Evolutionary conservation across 1,140 invertebrate species (phyloP).

Genomic region (Gonatopus flavifemur): DNA sequence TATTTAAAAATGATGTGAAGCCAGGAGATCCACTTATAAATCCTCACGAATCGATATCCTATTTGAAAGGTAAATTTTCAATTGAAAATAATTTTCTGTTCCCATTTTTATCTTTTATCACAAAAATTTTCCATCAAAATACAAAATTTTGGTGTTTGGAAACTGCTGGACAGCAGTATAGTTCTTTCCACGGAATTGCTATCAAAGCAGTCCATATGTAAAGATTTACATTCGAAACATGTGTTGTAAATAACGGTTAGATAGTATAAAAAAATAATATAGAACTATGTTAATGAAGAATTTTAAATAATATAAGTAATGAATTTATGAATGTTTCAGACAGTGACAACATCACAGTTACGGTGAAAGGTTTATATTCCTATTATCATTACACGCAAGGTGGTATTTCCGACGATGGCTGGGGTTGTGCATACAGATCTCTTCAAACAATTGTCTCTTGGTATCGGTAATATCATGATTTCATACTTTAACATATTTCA

Average conservation of each 20-base stretch:
- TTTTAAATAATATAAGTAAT: too few relatives aligned
- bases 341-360: not conserved
- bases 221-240: too few relatives aligned
- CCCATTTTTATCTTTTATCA: too few relatives aligned
- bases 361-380: slow-evolving; percentile 83
- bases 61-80: slow-evolving; percentile 53
- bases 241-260: too few relatives aligned
- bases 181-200: too few relatives aligned
- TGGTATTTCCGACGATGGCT: slow-evolving; percentile 91
- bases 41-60: slow-evolving; percentile 67
- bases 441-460: slow-evolving; percentile 97
- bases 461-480: slow-evolving; percentile 68
- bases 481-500: slow-evolving; percentile 1
- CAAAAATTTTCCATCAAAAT: too few relatives aligned
- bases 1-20: slow-evolving; percentile 59
- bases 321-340: not conserved
- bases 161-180: too few relatives aligned
- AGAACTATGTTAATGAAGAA: too few relatives aligned
- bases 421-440: slow-evolving; percentile 99
- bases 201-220: too few relatives aligned
- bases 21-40: slow-evolving; percentile 66
- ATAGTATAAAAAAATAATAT: too few relatives aligned
- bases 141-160: too few relatives aligned
- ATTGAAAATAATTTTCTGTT: too few relatives aligned
- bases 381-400: slow-evolving; percentile 99